These are phyloP conservation scores for Ceratoteleas bidentatus DNA, from an alignment of 1,140 invertebrate species.

Conservation along the genomic window DNA sequence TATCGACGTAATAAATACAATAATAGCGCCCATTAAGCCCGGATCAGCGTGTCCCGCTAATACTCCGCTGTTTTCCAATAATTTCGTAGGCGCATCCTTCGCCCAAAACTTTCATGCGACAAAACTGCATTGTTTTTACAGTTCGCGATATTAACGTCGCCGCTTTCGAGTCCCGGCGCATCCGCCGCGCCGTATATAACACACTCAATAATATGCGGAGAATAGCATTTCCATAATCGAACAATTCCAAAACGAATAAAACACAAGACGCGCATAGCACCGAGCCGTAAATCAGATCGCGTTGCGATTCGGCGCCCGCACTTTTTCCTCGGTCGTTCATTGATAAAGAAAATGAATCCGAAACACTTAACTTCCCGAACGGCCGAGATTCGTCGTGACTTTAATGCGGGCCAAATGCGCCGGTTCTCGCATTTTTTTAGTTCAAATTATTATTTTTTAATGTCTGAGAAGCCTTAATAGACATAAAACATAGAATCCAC, in stretches of 20 bases:
- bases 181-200: slow-evolving; percentile 13
- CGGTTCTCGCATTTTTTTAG: no score
- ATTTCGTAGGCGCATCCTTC: neutral
- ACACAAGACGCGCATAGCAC: slow-evolving; percentile 13
- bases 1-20: no score
- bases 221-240: slow-evolving; percentile 48
- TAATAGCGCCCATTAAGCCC: neutral
- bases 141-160: slow-evolving; percentile 27
- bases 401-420: neutral
- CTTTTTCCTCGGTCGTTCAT: neutral
- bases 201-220: slow-evolving; percentile 41
- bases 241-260: slow-evolving; percentile 29
- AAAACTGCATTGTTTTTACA: slow-evolving; percentile 16
- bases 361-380: neutral
- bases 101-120: neutral
- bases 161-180: slow-evolving; percentile 18
- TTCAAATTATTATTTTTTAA: no score
- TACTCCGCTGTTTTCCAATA: neutral
- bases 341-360: neutral
- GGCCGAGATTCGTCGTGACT: slow-evolving; percentile 3
- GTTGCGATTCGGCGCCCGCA: neutral
- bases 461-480: no score
- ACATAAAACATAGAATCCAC: no score
- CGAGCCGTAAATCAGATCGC: slow-evolving; percentile 29
- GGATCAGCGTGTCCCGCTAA: neutral